Evolutionary conservation across 1,140 invertebrate genomes (phyloP).

Genomic region (Latrodectus geometricus): DNA sequence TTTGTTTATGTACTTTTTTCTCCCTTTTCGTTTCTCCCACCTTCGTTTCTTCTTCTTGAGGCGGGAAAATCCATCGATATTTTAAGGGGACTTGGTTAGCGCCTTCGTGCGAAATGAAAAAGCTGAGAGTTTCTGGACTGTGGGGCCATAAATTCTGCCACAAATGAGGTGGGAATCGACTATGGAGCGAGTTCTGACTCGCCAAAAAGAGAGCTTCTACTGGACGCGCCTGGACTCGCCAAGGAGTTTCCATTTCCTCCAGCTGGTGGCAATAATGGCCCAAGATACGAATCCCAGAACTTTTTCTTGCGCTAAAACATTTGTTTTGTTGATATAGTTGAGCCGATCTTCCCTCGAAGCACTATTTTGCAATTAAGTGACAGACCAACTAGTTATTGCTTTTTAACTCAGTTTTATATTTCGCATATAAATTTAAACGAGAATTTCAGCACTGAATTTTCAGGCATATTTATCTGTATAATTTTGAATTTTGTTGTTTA

Average conservation of each 20-base stretch:
- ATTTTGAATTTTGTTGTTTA: too few relatives aligned
- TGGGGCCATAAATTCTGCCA: conserved; percentile 56
- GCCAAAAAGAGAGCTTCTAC: conserved; percentile 7
- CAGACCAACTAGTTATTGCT: too few relatives aligned
- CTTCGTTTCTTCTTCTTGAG: not conserved
- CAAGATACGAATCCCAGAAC: not conserved
- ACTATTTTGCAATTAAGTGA: too few relatives aligned
- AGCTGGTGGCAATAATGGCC: not conserved
- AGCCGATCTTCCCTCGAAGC: too few relatives aligned
- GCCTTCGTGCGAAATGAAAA: conserved; percentile 48
- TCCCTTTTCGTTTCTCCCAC: not conserved
- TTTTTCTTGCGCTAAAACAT: too few relatives aligned
- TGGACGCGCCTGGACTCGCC: conserved; percentile 26
- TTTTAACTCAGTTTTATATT: too few relatives aligned
- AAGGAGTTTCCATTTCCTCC: conserved; percentile 1
- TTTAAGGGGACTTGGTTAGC: conserved; percentile 55
- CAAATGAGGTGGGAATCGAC: conserved; percentile 55
- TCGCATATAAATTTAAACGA: too few relatives aligned
- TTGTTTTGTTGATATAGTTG: too few relatives aligned
- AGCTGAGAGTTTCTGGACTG: conserved; percentile 22
- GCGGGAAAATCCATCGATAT: conserved; percentile 44
- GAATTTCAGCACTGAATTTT: too few relatives aligned
- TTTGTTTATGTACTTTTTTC: not conserved
- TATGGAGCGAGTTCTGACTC: conserved; percentile 11
- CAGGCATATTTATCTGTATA: too few relatives aligned